Evolutionary conservation across 1,140 invertebrate genomes (phyloP), one percentile per base, ranked within the genome.

Genomic region (Hyles euphorbiae): DNA sequence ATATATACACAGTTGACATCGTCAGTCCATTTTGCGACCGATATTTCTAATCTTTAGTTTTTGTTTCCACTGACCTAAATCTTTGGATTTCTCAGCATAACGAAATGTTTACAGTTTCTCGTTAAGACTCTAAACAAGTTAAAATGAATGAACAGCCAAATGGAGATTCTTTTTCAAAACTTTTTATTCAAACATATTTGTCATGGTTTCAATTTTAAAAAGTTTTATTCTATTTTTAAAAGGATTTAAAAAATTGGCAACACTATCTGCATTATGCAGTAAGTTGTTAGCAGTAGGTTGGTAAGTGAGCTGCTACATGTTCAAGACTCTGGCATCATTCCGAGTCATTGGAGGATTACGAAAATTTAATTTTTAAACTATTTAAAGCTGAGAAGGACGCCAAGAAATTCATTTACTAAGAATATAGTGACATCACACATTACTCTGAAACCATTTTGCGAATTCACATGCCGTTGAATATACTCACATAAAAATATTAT

Each of bases 381-480:
- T 83, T 87, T 87, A 87, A 84, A 87, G 84, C 84, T 87, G 83
- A 78, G 75, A 74, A 83, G 81, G 83, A 86, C 81, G 80, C 68
- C 77, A 70, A 75, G 64, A 76, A 68, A 80, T 66, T 78, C 50
- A 72, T 69, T 57, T 63, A 54, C 55, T 56, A 40, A 56, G 56
- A 61, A 50, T 67, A 60, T 53, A 70, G 60, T 63, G 60, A 71
- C 67, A 68, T 67, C 67, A 71, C 67, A 67, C 67, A 62, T 62
- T 49, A 50, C 69, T 65, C 64, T 65, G 61, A 61, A 61, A 58
- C 63, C 61, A 64, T 69, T 68, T 63, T 60, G 58, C 61, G 70
- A 68, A 65, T 70, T 70, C 67, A 71, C 64, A 63, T 69, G 60
- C 22, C 5, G 53, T 22, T 54, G 61, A 76, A 72, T 70, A 58